Percentiles rank a stretch among this genome's conserved stretches.
Conservation (phyloP, 2,888 invertebrate species). For the Heliconius ethilla region DNA sequence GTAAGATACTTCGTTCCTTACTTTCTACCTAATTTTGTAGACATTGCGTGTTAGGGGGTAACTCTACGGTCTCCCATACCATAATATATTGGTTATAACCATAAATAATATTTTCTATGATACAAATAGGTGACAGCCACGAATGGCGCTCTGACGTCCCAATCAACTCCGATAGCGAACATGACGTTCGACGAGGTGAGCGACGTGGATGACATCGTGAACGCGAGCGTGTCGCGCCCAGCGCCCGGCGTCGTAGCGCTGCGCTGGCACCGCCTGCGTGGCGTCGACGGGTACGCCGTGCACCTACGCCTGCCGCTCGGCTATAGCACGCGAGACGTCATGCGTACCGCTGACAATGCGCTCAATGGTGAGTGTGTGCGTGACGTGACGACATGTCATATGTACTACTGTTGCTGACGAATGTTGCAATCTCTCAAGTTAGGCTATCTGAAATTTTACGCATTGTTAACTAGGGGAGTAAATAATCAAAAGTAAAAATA, state of each 20-base stretch:
- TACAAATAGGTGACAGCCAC: slow-evolving; percentile 83
- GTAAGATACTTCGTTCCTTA: too few species aligned
- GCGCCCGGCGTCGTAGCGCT: slow-evolving; percentile 81
- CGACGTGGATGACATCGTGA: slow-evolving; percentile 83
- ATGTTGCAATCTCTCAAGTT: too few species aligned
- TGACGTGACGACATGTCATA: too few species aligned
- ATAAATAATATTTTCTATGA: too few species aligned
- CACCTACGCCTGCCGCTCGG: slow-evolving; percentile 74
- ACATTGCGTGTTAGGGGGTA: too few species aligned
- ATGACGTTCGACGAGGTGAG: slow-evolving; percentile 85
- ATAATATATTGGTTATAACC: too few species aligned
- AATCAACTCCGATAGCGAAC: slow-evolving; percentile 80
- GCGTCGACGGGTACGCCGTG: slow-evolving; percentile 83
- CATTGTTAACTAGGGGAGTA: too few species aligned
- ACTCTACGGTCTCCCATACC: too few species aligned
- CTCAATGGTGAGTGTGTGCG: slow-evolving; percentile 69
- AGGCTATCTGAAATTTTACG: too few species aligned
- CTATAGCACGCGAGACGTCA: slow-evolving; percentile 79
- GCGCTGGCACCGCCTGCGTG: slow-evolving; percentile 82
- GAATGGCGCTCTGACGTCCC: slow-evolving; percentile 83
- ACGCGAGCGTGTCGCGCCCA: slow-evolving; percentile 75
- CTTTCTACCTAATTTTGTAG: too few species aligned
- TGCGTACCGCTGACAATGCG: slow-evolving; percentile 69
- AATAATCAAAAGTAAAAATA: too few species aligned
- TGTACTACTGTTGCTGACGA: too few species aligned